These are phyloP conservation scores for Mormoops blainvillei DNA, from an alignment of 2,113 vertebrate genomes.

Conservation along the genomic window DNA sequence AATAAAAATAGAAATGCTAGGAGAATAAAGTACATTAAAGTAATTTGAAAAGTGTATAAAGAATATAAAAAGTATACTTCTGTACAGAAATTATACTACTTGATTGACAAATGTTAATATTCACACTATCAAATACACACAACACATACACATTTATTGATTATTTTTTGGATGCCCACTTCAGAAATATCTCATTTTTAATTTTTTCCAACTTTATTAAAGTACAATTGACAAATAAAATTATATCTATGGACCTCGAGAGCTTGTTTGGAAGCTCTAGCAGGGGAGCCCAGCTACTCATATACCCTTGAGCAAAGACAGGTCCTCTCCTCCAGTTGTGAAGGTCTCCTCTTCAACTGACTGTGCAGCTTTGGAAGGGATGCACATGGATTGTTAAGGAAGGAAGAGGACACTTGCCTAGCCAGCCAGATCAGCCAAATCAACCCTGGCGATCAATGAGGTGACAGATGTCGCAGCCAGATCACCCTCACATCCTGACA, in stretches of 20 bases:
- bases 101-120: not conserved
- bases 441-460: no score
- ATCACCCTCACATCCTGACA: no score
- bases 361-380: no score
- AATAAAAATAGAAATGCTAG: not conserved
- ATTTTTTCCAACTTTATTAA: not conserved
- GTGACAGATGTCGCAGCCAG: no score
- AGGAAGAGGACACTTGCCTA: no score
- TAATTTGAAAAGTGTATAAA: not conserved
- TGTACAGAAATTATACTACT: not conserved
- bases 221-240: not conserved
- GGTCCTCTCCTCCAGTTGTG: no score
- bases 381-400: no score
- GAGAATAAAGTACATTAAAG: not conserved
- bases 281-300: no score
- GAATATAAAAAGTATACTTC: not conserved
- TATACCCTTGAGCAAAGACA: no score
- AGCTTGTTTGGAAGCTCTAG: no score
- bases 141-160: not conserved
- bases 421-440: no score
- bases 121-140: not conserved
- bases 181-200: not conserved
- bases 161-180: not conserved
- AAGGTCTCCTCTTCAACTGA: no score
- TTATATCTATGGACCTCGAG: not conserved